A percentile compares a stretch with the other conserved stretches of the same genome.
Evolutionary conservation across 1,140 invertebrate species (phyloP).

Genomic region (Diorhabda sublineata): DNA sequence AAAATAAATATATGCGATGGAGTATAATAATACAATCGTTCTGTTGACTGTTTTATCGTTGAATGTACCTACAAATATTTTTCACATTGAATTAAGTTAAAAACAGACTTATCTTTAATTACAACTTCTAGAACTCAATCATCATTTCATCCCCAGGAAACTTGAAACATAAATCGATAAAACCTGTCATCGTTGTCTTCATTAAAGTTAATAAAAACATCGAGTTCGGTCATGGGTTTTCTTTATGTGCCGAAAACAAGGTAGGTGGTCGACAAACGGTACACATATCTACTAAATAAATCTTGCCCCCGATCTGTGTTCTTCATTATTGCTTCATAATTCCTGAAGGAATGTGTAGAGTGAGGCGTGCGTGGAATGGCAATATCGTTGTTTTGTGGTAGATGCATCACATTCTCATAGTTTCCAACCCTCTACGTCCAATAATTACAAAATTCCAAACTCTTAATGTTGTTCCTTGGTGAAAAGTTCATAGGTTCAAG

Average conservation of each 20-base stretch:
- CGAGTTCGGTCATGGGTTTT: conserved; percentile 18
- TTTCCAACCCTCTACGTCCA: conserved; percentile 14
- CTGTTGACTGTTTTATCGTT: too few species aligned
- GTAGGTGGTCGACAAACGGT: conserved; percentile 31
- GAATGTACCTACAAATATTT: too few species aligned
- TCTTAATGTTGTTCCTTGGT: conserved; percentile 12
- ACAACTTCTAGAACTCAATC: not conserved
- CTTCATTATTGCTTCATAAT: conserved; percentile 40
- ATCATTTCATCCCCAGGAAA: not conserved
- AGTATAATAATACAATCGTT: too few species aligned
- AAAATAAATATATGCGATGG: too few species aligned
- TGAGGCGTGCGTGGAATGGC: conserved; percentile 33
- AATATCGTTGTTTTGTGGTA: conserved; percentile 20
- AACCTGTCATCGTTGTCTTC: not conserved
- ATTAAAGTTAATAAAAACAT: conserved; percentile 5
- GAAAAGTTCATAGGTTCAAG: conserved; percentile 7
- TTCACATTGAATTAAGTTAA: too few species aligned
- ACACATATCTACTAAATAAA: conserved; percentile 24
- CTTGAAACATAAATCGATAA: not conserved
- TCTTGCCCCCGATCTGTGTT: conserved; percentile 37
- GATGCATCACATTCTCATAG: conserved; percentile 13
- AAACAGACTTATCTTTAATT: too few species aligned
- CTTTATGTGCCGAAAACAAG: conserved; percentile 26
- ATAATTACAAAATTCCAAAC: conserved; percentile 22
- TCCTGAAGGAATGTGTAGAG: conserved; percentile 35